Conservation (phyloP, 2,888 invertebrate species). For the Lithophane semibrunnea region DNA sequence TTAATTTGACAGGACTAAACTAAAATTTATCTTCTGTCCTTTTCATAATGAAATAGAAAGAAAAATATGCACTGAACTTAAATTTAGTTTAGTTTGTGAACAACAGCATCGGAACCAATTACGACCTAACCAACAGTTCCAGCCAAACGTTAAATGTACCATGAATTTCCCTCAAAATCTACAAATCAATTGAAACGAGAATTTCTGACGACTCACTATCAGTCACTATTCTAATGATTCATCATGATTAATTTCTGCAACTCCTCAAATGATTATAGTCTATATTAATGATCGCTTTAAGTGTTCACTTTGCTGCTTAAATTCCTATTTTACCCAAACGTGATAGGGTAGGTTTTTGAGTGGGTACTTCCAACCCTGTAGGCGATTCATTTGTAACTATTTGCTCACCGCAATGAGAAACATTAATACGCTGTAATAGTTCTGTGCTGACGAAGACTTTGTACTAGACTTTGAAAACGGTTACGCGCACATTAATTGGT, state of each 20-base stretch:
- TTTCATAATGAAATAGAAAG: too few relatives aligned
- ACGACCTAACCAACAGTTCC: constrained; percentile 5
- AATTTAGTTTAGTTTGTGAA: too few relatives aligned
- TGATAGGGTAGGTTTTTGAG: constrained; percentile 10
- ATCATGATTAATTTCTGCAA: constrained; percentile 37
- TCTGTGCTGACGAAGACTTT: constrained; percentile 27
- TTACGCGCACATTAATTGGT: constrained; percentile 10
- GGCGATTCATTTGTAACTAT: constrained; percentile 56
- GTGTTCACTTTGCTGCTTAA: not conserved
- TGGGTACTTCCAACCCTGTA: not conserved
- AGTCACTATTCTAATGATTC: constrained; percentile 36
- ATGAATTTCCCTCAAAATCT: constrained; percentile 10
- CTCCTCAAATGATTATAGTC: constrained; percentile 52
- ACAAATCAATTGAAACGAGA: constrained; percentile 40
- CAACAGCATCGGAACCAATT: too few relatives aligned
- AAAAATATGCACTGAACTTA: too few relatives aligned
- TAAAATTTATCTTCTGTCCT: too few relatives aligned
- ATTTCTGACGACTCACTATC: constrained; percentile 36
- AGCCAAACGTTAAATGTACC: not conserved
- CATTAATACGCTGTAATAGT: constrained; percentile 56
- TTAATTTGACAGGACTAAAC: too few relatives aligned
- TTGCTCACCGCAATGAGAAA: constrained; percentile 52
- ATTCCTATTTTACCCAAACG: not conserved
- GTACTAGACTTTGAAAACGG: constrained; percentile 23
- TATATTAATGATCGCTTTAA: constrained; percentile 33